Conservation (phyloP, 1,140 invertebrate species). For the Zaprionus tsacasi region DNA sequence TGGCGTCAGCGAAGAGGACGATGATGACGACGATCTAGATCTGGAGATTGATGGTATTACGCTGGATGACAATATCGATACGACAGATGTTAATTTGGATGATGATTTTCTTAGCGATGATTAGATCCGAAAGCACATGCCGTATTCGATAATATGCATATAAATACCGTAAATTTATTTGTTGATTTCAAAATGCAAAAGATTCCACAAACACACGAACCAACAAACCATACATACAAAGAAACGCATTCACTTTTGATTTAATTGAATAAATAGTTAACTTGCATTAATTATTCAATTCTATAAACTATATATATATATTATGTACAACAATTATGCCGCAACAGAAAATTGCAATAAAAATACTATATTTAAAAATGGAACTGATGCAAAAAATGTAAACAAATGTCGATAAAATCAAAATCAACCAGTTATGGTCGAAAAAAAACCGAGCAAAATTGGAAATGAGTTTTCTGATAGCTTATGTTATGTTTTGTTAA, state of each 20-base stretch:
- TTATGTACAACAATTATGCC: constrained; percentile 64
- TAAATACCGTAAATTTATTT: constrained; percentile 50
- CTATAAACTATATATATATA: constrained; percentile 66
- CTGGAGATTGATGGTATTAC: constrained; percentile 87
- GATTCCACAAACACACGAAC: constrained; percentile 58
- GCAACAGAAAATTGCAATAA: constrained; percentile 63
- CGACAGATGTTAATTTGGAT: constrained; percentile 85
- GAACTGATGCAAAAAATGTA: not conserved
- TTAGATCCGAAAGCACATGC: constrained; percentile 48
- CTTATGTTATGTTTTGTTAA: too few species aligned
- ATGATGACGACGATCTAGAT: constrained; percentile 86
- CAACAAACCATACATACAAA: constrained; percentile 15
- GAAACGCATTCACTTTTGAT: constrained; percentile 70
- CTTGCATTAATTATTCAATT: constrained; percentile 69
- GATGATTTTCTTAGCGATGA: constrained; percentile 80
- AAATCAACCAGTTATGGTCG: too few species aligned
- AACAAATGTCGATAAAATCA: not conserved
- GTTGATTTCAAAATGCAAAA: constrained; percentile 58
- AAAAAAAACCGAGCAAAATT: too few species aligned
- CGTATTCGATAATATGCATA: constrained; percentile 52
- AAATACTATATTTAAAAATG: constrained; percentile 49
- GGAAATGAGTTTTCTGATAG: too few species aligned
- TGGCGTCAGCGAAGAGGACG: constrained; percentile 72
- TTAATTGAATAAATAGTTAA: constrained; percentile 68
- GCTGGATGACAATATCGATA: constrained; percentile 88